Evolutionary conservation across 2,797 vertebrate species (phyloP).

Genomic region (Emys orbicularis): DNA sequence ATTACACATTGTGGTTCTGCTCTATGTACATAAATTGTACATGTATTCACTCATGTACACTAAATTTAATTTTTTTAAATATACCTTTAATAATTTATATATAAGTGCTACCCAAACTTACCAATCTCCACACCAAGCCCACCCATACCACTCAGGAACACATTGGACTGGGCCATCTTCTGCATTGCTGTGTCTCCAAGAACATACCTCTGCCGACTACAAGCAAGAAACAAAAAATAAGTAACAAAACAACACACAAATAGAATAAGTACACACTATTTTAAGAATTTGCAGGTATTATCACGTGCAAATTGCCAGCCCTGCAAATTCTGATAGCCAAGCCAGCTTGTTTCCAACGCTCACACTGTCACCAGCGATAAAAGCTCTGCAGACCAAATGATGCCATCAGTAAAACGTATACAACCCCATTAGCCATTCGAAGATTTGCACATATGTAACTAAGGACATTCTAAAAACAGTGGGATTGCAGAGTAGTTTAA

Average conservation of each 20-base stretch:
- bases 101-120: slow-evolving; percentile 70
- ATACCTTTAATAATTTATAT: not conserved
- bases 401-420: fast-evolving
- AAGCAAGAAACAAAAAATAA: slow-evolving; percentile 27
- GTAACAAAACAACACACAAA: not conserved
- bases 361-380: not conserved
- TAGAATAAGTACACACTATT: not conserved
- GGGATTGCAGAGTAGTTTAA: not conserved
- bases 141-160: slow-evolving; percentile 96
- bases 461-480: not conserved
- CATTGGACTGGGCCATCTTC: slow-evolving; percentile 96
- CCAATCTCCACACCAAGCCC: slow-evolving; percentile 96
- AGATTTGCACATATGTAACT: not conserved
- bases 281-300: not conserved
- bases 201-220: slow-evolving; percentile 96
- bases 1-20: not conserved
- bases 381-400: not conserved
- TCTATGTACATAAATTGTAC: fast-evolving
- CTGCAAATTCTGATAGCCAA: not conserved
- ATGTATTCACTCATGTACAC: not conserved
- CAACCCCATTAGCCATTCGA: not conserved
- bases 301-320: not conserved
- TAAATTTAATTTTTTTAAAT: not conserved
- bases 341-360: not conserved
- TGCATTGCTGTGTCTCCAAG: slow-evolving; percentile 98